Evolutionary conservation across 1,140 invertebrate species (phyloP), one percentile per base, ranked within the genome.

Genomic region (Nasonia longicornis): DNA sequence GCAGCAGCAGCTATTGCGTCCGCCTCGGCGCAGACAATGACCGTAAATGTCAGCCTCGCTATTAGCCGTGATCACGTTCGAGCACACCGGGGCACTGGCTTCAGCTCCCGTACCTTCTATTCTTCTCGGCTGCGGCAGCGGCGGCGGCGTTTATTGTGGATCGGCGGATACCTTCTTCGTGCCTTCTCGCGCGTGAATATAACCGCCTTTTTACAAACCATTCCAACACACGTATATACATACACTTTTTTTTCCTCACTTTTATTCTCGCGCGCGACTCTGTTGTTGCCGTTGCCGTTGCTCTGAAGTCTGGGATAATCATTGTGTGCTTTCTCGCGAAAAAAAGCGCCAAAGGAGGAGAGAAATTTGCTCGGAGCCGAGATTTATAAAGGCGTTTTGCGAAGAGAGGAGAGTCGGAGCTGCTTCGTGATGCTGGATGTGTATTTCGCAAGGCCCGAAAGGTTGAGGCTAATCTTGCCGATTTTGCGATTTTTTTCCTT

Each of bases 11-110:
- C 71, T 42, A 73, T 58, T 63, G 73, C 73, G 74, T 76, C 42
- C 78, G 78, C 52, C 70, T 79, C 70, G 52, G 58, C 22, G 45
- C 84, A 88, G 84, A 90, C 88, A 91, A 89, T 90, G 85, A 90
- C 85, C 87, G 86, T 85, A 90, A 91, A 90, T 89, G 90, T 91
- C 89, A 89, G 88, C 89, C 89, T 87, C 86, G 88, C 89, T 87
- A 89, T 91, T 90, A 89, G 85, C 87, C 81, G 85, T 84, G 87
- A 90, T 90, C 89, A 89, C 88, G 88, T 87, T 87, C 86, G 85
- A 87, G 74, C 70, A 64, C 52, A 71, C 45, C 52, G 26, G 69
- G 66, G 16, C 52, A 58, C 52, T 48, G 45, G 45, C 45, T 48
- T 16, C 45, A 14, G 12, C 76, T 76, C 73, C 71, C 69, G 67